Conservation (phyloP, 2,113 vertebrate genomes). For the Ailurus styani region DNA sequence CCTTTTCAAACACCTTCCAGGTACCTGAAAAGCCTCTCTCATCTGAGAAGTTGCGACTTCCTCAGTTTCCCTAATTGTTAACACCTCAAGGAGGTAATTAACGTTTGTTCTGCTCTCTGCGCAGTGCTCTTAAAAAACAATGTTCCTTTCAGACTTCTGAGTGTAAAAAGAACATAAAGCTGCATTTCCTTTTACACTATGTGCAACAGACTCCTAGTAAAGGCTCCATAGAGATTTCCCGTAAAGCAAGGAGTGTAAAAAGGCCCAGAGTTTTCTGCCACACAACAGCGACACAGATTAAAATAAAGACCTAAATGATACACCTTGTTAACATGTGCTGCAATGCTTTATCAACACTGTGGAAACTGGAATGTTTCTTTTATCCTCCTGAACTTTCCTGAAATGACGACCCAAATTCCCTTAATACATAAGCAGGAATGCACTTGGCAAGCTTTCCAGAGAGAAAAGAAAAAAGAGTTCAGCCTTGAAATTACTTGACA, state of each 20-base stretch:
- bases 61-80: constrained; percentile 61
- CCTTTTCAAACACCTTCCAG: constrained; percentile 43
- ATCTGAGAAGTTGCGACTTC: constrained; percentile 43
- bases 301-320: not conserved
- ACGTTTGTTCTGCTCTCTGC: not conserved
- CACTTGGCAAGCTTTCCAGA: constrained; percentile 25
- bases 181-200: not conserved
- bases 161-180: constrained; percentile 28
- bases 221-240: not conserved
- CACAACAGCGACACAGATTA: not conserved
- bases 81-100: constrained; percentile 57
- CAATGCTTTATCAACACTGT: not conserved
- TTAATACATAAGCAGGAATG: constrained; percentile 24
- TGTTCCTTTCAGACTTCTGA: constrained; percentile 45
- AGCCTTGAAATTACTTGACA: constrained; percentile 13
- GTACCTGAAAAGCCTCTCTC: constrained; percentile 28
- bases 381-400: constrained; percentile 10
- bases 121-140: not conserved
- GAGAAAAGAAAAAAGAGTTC: not conserved
- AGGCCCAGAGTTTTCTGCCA: not conserved
- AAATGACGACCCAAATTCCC: not conserved
- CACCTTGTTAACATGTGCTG: not conserved
- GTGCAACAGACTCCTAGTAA: not conserved
- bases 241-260: not conserved
- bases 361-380: constrained; percentile 4